Evolutionary conservation across 1,140 invertebrate genomes (phyloP), one percentile per base, ranked within the genome.

Genomic region (Centruroides sculpturatus): DNA sequence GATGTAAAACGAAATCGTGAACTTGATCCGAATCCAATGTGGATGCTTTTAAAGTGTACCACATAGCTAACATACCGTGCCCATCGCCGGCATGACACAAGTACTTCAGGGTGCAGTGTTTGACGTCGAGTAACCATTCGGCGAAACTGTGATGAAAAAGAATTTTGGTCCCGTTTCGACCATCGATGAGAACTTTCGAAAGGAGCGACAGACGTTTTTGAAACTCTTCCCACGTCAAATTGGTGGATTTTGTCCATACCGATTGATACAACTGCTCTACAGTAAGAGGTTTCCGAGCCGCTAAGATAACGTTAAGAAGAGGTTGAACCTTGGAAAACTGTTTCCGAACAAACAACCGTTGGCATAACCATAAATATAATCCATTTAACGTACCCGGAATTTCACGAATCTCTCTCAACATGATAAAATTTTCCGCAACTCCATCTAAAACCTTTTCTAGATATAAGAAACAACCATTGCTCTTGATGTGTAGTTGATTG

Each of bases 321-420:
- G 89, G 85, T 59, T 84, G 71, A 12, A 92, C 87, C 77, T 92
- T 92, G 58, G 83, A 81, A 69, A 92, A 92, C 69, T 91, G 84
- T 71, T 92, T 85, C 61, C 87, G 81, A 62, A 86, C 88, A 72
- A 96, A 94, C 11, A 95, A 77, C 59, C 92, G 79, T 71, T 97
- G 92, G 71, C 91, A 93, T 59, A 96, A 79, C 89, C 92, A 96
- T 61, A 97, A 76, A 72, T 95, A 98, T 1, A 98, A 77, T 0
- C 93, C 93, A 71, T 96, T 95, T 4, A 97, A 74, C 0, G 92
- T 98, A 3, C 92, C 92, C 0, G 93, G 93, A 50, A 98, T 97
- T 69, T 95, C 87, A 36, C 87, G 79, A 50, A 83, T 81, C 71
- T 86, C 86, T 1, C 89, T 77, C 35, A 96, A 76, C 9, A 90